These are phyloP conservation scores for Prenolepis imparis DNA, from an alignment of 2,888 invertebrate species.

Conservation along the genomic window DNA sequence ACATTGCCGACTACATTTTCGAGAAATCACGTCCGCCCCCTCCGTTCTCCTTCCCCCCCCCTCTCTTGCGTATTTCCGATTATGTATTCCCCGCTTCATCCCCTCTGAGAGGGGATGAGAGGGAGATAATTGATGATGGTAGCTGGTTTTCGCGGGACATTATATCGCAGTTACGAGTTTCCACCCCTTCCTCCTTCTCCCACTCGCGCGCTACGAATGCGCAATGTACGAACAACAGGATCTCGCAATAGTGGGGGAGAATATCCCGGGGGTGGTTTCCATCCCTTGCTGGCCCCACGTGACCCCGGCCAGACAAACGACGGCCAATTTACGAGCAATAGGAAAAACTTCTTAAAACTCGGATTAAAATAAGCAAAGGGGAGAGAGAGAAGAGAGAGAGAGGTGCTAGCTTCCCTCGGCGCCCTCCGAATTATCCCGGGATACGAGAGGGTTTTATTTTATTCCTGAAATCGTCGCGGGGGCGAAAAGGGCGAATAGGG, in stretches of 20 bases:
- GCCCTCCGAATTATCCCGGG: constrained; percentile 77
- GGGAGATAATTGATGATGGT: constrained; percentile 80
- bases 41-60: not conserved
- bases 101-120: constrained; percentile 46
- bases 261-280: constrained; percentile 38
- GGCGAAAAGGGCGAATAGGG: constrained; percentile 12
- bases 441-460: constrained; percentile 77
- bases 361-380: constrained; percentile 82
- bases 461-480: constrained; percentile 67
- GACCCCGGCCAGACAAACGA: constrained; percentile 80
- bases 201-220: constrained; percentile 45
- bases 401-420: constrained; percentile 50
- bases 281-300: constrained; percentile 46
- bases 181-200: constrained; percentile 3
- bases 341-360: constrained; percentile 82
- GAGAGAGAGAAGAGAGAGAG: not conserved
- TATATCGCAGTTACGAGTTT: constrained; percentile 78
- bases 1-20: not conserved
- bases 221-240: constrained; percentile 40
- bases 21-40: constrained; percentile 30
- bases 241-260: constrained; percentile 19
- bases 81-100: constrained; percentile 66
- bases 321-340: constrained; percentile 81
- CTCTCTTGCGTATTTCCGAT: constrained; percentile 56
- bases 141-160: constrained; percentile 78